Base-by-base conservation (phyloP, 2,113 vertebrate species). In the Emydura subglobosa region DNA sequence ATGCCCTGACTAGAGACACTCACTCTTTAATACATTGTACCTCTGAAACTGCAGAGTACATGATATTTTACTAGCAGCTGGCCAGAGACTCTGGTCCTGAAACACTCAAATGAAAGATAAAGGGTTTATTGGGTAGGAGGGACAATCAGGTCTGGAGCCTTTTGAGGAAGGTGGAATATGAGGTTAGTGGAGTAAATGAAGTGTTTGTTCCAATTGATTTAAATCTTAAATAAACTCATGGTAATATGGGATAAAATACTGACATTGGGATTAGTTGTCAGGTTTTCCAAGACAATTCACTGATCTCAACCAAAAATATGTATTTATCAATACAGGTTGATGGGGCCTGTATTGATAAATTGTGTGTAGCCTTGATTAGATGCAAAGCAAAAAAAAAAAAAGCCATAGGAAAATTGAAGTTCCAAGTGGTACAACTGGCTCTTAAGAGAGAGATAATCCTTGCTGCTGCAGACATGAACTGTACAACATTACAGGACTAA, bases 71-170 rank as follows among this genome's bases (percentile, higher is more conserved):
- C 86, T 7, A 92, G 31, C 2, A 51, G 5, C 86, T 49, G 88
- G 85, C 68, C 6, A 29, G 7, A 80, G 31, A 53, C 29, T 55
- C 59, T 79, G 50, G 44, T 54, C 79, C 85, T 79, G 82, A 90
- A 90, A 91, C 44, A 89, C 10, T 0, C 16, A 55, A 8, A 84
- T 3, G 57, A 78, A 90, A 92, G 5, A 29, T 34, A 87, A 49
- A 88, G 24, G 7, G 4, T 2, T 80, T 86, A 8, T 22, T 82
- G 10, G 6, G 10, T 72, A 39, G 47, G 83, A 92, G 79, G 90
- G 85, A 0, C 0, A 2, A 92, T n/a, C 1, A 85, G 3, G 17
- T 0, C 2, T 42, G 6, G 6, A 1, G 3, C n/a, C 49, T 85
- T 84, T 51, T 51, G 5, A 22, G 22, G 44, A 31, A 76, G n/a